Conservation (phyloP, 2,797 vertebrate genomes). For the Melanotaenia trifasciata region DNA sequence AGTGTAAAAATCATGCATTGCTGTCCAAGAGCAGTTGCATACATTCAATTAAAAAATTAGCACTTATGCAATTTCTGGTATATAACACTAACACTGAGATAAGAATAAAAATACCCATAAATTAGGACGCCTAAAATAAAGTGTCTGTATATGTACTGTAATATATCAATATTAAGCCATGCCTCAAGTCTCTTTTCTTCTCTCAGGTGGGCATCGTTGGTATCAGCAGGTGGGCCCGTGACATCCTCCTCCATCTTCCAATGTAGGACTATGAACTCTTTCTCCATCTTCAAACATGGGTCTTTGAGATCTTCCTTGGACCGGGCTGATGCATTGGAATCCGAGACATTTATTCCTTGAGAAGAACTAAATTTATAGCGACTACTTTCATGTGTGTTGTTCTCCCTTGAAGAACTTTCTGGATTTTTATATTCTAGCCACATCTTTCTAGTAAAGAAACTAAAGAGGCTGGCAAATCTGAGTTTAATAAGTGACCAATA, state of each 20-base stretch:
- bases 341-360: neutral
- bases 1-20: too few species aligned
- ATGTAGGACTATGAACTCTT: too few species aligned
- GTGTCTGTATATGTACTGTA: neutral
- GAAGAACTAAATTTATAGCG: neutral
- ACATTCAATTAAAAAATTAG: neutral
- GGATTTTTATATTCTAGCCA: neutral
- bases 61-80: neutral
- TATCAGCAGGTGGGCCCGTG: neutral
- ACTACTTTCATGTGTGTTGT: neutral
- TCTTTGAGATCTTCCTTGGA: neutral
- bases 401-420: neutral
- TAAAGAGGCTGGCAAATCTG: neutral
- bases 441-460: neutral
- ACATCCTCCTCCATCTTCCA: neutral
- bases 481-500: neutral
- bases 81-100: neutral
- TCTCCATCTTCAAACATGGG: neutral
- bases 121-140: neutral
- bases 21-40: neutral
- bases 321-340: neutral
- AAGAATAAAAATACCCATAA: neutral
- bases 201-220: neutral
- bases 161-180: neutral
- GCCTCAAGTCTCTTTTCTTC: neutral